Base-by-base conservation (phyloP, 2,113 vertebrate genomes). In the Muscicapa adusta region DNA sequence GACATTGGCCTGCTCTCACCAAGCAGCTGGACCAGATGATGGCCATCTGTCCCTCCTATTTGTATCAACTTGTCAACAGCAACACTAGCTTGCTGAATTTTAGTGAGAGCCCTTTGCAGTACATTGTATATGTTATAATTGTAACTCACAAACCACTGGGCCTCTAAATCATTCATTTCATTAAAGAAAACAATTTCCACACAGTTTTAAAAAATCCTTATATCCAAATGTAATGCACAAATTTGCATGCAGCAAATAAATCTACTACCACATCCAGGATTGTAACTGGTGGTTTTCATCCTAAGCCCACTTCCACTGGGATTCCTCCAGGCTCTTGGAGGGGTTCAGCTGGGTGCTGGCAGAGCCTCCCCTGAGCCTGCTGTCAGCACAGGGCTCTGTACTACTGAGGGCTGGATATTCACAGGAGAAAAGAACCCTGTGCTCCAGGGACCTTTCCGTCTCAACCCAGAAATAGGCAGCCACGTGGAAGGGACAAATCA, bases 201-300 rank as follows among this genome's bases (percentile, higher is more conserved):
- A 0, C 11, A 65, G 34, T 29, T 66, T 73, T 26, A 0, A 24
- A 73, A 73, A 84, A 65, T 34, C 6, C 16, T 65, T 34, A 8
- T 15, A 24, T 14, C 14, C 23, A 70, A 54, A 48, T 0, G 0
- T 31, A 57, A 29, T 3, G 17, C 17, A 53, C 14, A 62, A 36
- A 61, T 56, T 54, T 34, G 9, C 31, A 48, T 5, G 10, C 24
- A 48, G n/a, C 22, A 62, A 62, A 45, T 38, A 75, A 72, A 65
- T 36, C 9, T 65, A 17, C 2, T 5, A 16, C 11, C 9, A 22
- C 31, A 40, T 14, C 9, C 28, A 77, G 28, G 42, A 45, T 1
- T 48, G 25, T 28, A 50, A 29, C 7, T 18, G 23, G 53, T 18
- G 24, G 28, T 57, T 63, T 67, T 12, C 9, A 34, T 54, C 34